Evolutionary conservation across 2,113 vertebrate species (phyloP).

Genomic region (Amazona vittata): DNA sequence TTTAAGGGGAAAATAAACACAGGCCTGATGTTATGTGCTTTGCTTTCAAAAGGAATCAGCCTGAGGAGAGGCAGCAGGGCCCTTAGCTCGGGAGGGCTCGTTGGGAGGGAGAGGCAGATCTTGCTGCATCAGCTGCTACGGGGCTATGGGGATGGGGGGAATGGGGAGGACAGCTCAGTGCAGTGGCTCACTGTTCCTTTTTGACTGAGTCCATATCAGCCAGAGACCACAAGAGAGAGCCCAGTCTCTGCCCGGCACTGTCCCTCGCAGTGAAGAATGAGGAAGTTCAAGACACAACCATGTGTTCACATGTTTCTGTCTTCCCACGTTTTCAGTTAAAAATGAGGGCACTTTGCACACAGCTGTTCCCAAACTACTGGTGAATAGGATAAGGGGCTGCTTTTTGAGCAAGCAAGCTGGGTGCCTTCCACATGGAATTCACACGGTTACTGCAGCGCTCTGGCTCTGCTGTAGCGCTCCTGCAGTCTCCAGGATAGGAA

Average conservation of each 20-base stretch:
- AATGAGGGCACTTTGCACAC: background rate
- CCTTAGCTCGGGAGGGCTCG: background rate
- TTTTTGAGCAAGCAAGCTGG: background rate
- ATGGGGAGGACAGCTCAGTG: background rate
- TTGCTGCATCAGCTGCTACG: background rate
- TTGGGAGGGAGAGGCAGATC: background rate
- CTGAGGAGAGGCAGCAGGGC: constrained; percentile 56
- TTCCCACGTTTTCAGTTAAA: background rate
- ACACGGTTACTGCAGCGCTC: background rate
- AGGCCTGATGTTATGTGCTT: constrained; percentile 23
- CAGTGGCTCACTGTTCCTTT: background rate
- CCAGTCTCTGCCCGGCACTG: background rate
- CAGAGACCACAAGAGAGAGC: background rate
- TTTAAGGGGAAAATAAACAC: constrained; percentile 69
- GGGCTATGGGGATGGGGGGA: background rate
- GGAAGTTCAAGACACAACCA: background rate
- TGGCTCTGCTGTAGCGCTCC: background rate
- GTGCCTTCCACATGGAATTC: background rate
- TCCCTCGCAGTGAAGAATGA: background rate
- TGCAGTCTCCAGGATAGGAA: background rate
- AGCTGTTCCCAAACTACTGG: background rate
- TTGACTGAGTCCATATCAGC: background rate
- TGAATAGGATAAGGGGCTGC: background rate
- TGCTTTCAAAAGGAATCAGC: constrained; percentile 65
- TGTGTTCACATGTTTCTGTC: background rate